Percentiles rank a stretch among this genome's conserved stretches.
Evolutionary conservation across 2,113 vertebrate species (phyloP).

Genomic region (Alaudala cheleensis): DNA sequence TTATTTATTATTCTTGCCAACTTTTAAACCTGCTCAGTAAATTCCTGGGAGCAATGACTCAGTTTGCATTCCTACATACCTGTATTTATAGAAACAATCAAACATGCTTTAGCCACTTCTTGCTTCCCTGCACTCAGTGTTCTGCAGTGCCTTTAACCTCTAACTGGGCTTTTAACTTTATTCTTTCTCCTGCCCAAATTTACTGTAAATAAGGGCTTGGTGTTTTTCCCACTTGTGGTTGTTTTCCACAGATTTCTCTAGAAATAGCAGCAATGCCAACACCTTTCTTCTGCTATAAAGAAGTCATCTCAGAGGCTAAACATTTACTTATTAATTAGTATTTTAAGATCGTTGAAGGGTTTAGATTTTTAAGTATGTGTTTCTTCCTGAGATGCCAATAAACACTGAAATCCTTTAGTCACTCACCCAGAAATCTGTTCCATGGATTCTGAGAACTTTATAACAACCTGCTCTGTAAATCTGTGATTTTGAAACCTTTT

Average conservation of each 20-base stretch:
- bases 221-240: background rate
- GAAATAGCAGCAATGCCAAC: background rate
- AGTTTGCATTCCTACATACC: background rate
- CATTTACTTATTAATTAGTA: background rate
- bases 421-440: background rate
- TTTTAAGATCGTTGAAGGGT: background rate
- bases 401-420: background rate
- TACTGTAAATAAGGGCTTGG: background rate
- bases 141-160: background rate
- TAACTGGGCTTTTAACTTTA: background rate
- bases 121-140: background rate
- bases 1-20: background rate
- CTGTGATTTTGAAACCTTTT: background rate
- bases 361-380: background rate
- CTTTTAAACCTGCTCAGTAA: background rate
- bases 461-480: background rate
- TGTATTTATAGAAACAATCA: constrained; percentile 26
- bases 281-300: background rate
- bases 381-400: background rate
- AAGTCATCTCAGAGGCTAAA: background rate
- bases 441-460: background rate
- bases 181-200: background rate
- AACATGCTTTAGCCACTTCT: background rate
- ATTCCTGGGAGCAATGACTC: background rate
- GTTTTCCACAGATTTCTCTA: background rate